A percentile compares a stretch with the other conserved stretches of the same genome.
Evolutionary conservation across 1,140 invertebrate species (phyloP).

Genomic region (Trichonephila clavata): DNA sequence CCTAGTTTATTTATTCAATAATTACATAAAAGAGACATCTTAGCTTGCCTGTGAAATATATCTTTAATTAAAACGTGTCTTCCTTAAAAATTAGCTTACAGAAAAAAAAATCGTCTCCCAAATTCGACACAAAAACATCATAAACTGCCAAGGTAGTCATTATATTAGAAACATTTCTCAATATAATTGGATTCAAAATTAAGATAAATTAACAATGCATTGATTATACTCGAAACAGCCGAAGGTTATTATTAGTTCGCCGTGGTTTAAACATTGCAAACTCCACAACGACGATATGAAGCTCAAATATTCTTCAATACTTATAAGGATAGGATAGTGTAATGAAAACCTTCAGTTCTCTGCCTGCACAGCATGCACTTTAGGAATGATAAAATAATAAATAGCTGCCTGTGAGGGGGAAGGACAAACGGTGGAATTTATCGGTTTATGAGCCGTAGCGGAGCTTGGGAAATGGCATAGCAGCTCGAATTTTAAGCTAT

Average conservation of each 20-base stretch:
- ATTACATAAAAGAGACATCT: no score
- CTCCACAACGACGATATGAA: not conserved
- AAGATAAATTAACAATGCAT: not conserved
- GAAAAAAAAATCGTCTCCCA: no score
- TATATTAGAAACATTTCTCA: not conserved
- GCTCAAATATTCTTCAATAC: not conserved
- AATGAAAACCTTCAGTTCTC: constrained; percentile 10
- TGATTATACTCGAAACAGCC: not conserved
- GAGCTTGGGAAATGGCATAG: not conserved
- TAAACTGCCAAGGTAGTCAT: not conserved
- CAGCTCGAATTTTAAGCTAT: constrained; percentile 15
- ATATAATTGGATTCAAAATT: constrained; percentile 16
- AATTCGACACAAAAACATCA: no score
- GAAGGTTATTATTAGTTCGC: not conserved
- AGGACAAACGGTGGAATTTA: constrained; percentile 15
- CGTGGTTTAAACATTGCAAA: not conserved
- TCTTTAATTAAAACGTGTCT: no score
- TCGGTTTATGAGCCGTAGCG: not conserved
- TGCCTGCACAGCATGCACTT: not conserved
- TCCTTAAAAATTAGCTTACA: no score
- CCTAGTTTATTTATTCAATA: no score
- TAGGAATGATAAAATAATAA: not conserved
- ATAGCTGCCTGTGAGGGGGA: not conserved
- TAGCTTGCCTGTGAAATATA: no score
- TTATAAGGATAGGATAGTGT: not conserved